These are phyloP conservation scores for Cebuella pygmaea DNA, from an alignment of 2,797 vertebrate species.

Conservation along the genomic window DNA sequence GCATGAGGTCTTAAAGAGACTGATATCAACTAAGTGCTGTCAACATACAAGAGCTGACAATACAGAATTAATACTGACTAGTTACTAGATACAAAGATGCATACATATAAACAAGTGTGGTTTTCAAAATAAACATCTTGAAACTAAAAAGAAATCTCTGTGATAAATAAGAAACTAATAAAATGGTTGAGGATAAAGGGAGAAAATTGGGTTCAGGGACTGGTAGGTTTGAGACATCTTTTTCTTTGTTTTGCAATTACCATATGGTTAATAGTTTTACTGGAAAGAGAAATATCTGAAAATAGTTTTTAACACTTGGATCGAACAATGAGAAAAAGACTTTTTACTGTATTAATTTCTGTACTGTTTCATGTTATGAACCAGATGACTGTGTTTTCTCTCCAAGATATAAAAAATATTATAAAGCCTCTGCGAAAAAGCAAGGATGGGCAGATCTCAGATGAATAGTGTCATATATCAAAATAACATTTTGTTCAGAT, in stretches of 20 bases:
- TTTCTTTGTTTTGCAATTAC: slow-evolving; percentile 8
- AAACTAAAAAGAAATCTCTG: background rate
- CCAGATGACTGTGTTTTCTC: background rate
- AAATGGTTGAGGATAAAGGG: background rate
- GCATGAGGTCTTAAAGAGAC: background rate
- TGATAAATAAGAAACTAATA: background rate
- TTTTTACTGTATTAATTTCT: background rate
- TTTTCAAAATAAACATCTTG: background rate
- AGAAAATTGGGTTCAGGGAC: background rate
- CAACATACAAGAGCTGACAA: background rate
- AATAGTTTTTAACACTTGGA: slow-evolving; percentile 10
- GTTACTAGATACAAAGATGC: background rate
- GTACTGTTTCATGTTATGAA: background rate
- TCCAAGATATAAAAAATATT: background rate
- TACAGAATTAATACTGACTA: background rate
- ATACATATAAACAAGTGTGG: background rate
- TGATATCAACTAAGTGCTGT: background rate
- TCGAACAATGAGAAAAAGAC: background rate
- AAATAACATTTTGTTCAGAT: background rate
- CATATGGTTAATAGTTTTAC: slow-evolving; percentile 58
- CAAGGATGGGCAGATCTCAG: background rate
- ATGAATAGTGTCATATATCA: background rate
- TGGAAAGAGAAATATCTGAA: slow-evolving; percentile 33
- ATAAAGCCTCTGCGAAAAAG: background rate
- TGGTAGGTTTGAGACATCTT: background rate